Evolutionary conservation across 2,113 vertebrate species (phyloP).

Genomic region (Gallinago paraguaiae): DNA sequence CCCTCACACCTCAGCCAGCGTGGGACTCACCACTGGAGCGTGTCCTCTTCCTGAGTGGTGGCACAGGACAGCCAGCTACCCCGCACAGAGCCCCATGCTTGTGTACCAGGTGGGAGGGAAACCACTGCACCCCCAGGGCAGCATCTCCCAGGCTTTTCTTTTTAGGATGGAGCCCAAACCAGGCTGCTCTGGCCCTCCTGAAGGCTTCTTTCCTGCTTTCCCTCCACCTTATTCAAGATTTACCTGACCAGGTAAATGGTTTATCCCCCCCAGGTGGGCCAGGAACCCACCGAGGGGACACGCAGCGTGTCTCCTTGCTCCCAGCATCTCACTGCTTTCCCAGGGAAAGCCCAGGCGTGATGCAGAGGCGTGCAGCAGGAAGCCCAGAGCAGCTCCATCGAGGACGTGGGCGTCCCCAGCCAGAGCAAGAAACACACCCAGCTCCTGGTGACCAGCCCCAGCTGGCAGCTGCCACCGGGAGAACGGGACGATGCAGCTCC

Average conservation of each 20-base stretch:
- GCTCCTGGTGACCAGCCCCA: fast-evolving
- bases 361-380: not conserved
- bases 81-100: fast-evolving
- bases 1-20: not conserved
- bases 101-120: not conserved
- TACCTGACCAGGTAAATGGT: not conserved
- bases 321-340: not conserved
- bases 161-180: not conserved
- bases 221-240: not conserved
- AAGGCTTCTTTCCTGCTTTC: not conserved
- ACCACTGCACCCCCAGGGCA: not conserved
- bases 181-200: not conserved
- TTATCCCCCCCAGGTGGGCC: not conserved
- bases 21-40: fast-evolving
- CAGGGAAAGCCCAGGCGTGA: not conserved
- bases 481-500: not conserved
- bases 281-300: not conserved
- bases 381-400: not conserved
- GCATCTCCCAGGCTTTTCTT: not conserved
- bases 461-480: not conserved
- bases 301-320: not conserved
- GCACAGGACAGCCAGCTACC: not conserved
- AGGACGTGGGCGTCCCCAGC: not conserved
- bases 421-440: not conserved
- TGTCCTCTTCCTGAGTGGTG: not conserved